Base-by-base conservation (phyloP, 2,797 vertebrate genomes). In the Chelidonichthys spinosus region DNA sequence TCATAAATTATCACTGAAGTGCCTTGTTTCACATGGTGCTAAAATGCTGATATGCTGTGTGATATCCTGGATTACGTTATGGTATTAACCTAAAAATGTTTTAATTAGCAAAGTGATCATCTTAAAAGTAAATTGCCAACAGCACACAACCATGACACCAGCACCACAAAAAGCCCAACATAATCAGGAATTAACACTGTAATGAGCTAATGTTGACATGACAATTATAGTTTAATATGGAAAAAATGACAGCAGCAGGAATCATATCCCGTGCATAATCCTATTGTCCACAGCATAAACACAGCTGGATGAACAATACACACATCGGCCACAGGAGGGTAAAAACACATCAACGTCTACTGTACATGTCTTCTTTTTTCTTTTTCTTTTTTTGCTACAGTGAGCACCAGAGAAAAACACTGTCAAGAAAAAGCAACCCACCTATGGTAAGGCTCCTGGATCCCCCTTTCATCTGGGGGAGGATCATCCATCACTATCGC, bases 401-500 rank as follows among this genome's bases (percentile, higher is more conserved):
- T 36, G 8, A 53, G 39, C 54, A 69, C 11, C 0, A 53, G 7
- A 50, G 2, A 67, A 46, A 76, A 59, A 25, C 49, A 62, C 13
- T 47, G n/a, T 35, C n/a, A 55, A 25, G 4, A 72, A 36, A 60
- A 68, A 32, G 42, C 33, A 85, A 70, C 91, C 81, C 79, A 96
- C 95, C 95, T 95, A 70, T 86, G 91, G 71, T 83, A 80, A 78
- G 83, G 83, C 67, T 90, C 85, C 63, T 69, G 90, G 49, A 83
- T 85, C 36, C 83, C 87, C 86, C 77, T 83, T 54, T 91, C 92
- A 72, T 90, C 89, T 71, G 79, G 58, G 11, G 87, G 84, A 74
- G 89, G 87, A 52, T 93, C 92, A 78, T 93, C 93, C 91, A 89
- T 92, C 92, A 87, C 84, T 78, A 91, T 92, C 81, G 86, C 92